Percentiles rank a stretch among this genome's conserved stretches.
Conservation (phyloP, 1,140 invertebrate species). For the Choristoneura fumiferana region DNA sequence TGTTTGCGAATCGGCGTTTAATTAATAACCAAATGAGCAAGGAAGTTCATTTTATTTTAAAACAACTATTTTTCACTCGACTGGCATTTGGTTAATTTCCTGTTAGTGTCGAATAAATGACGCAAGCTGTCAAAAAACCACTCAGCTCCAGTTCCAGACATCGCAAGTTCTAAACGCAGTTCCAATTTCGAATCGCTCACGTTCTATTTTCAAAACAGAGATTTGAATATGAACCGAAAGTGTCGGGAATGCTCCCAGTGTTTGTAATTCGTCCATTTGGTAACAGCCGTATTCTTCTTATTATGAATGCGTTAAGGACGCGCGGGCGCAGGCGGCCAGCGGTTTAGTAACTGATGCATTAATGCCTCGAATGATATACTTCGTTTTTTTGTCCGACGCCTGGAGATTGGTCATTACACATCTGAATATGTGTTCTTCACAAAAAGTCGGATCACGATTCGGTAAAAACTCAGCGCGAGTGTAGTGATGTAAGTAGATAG, state of each 20-base stretch:
- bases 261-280: slow-evolving; percentile 62
- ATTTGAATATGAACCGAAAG: slow-evolving; percentile 66
- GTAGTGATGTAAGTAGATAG: slow-evolving; percentile 64
- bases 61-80: neutral
- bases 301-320: slow-evolving; percentile 73
- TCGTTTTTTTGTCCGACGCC: slow-evolving; percentile 63
- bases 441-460: slow-evolving; percentile 68
- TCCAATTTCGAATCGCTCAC: slow-evolving; percentile 27
- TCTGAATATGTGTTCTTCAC: slow-evolving; percentile 71
- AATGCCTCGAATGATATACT: slow-evolving; percentile 64
- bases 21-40: slow-evolving; percentile 39
- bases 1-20: slow-evolving; percentile 50
- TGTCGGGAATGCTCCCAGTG: slow-evolving; percentile 54
- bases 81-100: slow-evolving; percentile 45
- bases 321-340: slow-evolving; percentile 68
- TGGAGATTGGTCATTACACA: slow-evolving; percentile 75
- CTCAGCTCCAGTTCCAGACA: slow-evolving; percentile 30
- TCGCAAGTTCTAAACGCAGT: slow-evolving; percentile 20
- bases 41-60: neutral
- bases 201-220: slow-evolving; percentile 68
- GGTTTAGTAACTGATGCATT: slow-evolving; percentile 76
- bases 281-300: slow-evolving; percentile 68
- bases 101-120: slow-evolving; percentile 37
- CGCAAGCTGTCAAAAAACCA: slow-evolving; percentile 29
- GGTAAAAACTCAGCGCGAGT: slow-evolving; percentile 59